phyloP scores from a whole-genome alignment of 2,113 vertebrate species.

The Paralichthys olivaceus region DNA sequence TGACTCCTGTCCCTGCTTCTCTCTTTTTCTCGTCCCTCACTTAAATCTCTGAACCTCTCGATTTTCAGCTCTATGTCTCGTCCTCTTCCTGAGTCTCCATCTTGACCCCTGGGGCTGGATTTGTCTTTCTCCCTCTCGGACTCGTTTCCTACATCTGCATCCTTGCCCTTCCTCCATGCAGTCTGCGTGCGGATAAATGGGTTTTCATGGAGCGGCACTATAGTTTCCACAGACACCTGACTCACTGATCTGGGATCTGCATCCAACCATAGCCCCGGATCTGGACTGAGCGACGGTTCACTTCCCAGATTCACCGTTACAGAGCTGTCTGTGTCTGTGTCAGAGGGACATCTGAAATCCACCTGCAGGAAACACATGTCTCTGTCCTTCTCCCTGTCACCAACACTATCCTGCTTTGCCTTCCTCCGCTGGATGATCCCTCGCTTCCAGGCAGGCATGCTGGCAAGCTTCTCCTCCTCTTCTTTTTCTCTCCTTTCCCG shows the following conservation, averaged over 20 bases:
- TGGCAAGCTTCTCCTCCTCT: conserved; percentile 86
- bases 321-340: conserved; percentile 65
- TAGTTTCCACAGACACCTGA: conserved; percentile 83
- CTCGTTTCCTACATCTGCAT: conserved; percentile 46
- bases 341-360: conserved; percentile 50
- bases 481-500: conserved; percentile 83
- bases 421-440: conserved; percentile 88
- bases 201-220: conserved; percentile 87
- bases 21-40: conserved; percentile 62
- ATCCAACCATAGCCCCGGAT: conserved; percentile 64
- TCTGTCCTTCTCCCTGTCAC: conserved; percentile 67
- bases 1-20: conserved; percentile 58
- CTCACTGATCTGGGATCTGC: conserved; percentile 52
- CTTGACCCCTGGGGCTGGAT: conserved; percentile 54
- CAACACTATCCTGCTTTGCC: conserved; percentile 81
- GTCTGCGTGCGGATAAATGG: conserved; percentile 86
- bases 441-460: conserved; percentile 91
- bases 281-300: conserved; percentile 59
- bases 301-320: conserved; percentile 49
- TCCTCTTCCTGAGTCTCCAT: conserved; percentile 64
- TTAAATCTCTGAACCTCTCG: conserved; percentile 68
- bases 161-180: conserved; percentile 66
- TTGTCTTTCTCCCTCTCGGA: conserved; percentile 57
- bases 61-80: conserved; percentile 62
- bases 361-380: conserved; percentile 48